These are phyloP conservation scores for Dermochelys coriacea DNA, from an alignment of 2,797 vertebrate species.

Conservation along the genomic window DNA sequence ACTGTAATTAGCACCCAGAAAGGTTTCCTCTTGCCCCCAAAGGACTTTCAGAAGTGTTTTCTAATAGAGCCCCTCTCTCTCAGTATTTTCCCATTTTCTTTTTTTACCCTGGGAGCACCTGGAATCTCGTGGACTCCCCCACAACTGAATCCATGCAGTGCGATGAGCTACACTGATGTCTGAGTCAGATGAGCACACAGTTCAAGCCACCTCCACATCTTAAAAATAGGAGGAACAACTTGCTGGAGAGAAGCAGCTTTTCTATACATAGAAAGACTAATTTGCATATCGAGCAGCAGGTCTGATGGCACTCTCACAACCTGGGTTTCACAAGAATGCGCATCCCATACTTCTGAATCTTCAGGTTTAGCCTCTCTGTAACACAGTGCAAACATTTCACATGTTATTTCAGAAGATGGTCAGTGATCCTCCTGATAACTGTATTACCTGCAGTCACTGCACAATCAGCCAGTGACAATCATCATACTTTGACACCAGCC, in stretches of 20 bases:
- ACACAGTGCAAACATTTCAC: neutral
- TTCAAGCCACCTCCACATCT: neutral
- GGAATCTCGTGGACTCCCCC: neutral
- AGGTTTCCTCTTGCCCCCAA: neutral
- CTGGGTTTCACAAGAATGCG: neutral
- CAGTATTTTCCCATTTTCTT: accelerated
- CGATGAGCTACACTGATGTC: neutral
- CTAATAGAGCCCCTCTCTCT: neutral
- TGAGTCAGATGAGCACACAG: neutral
- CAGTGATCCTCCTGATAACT: neutral
- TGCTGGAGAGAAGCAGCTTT: neutral
- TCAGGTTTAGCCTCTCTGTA: neutral
- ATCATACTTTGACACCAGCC: neutral
- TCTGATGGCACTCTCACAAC: neutral
- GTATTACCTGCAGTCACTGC: neutral
- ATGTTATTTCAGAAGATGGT: neutral
- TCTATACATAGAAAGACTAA: slow-evolving; percentile 3
- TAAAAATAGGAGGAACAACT: neutral
- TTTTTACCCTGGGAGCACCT: accelerated
- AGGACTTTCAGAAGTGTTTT: neutral
- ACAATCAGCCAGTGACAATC: neutral
- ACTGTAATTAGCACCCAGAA: accelerated
- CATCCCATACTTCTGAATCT: neutral
- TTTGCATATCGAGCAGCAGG: neutral
- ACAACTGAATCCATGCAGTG: neutral